Percentiles rank a stretch among this genome's conserved stretches.
Evolutionary conservation across 1,140 invertebrate genomes (phyloP).

Genomic region (Dufourea novaeangliae): DNA sequence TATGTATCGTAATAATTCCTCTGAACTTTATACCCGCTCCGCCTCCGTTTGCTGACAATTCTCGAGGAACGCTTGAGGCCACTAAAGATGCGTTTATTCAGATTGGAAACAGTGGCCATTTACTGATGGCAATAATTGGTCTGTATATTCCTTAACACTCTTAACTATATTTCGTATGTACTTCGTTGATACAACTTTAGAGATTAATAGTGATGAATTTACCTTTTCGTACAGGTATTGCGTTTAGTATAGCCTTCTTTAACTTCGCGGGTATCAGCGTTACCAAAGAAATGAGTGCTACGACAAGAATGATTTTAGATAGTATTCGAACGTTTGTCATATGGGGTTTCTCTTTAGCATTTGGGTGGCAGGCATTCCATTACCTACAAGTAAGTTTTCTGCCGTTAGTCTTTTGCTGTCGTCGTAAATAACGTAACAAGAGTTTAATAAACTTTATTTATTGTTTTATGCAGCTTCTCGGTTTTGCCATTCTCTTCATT

Average conservation of each 20-base stretch:
- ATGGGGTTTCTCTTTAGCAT: constrained; percentile 89
- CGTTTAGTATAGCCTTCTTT: constrained; percentile 96
- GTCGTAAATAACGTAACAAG: not conserved
- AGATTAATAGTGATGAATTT: constrained; percentile 23
- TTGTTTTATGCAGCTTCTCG: constrained; percentile 82
- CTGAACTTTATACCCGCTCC: constrained; percentile 92
- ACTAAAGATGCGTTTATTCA: constrained; percentile 92
- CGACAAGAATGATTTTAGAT: constrained; percentile 96
- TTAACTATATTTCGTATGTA: not conserved
- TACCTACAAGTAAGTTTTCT: constrained; percentile 85
- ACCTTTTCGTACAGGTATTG: constrained; percentile 84
- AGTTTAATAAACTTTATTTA: not conserved
- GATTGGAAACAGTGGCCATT: constrained; percentile 86
- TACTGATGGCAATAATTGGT: constrained; percentile 87
- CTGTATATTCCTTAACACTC: constrained; percentile 59
- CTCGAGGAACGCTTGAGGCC: constrained; percentile 92
- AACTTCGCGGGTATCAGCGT: constrained; percentile 98
- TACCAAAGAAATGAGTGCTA: constrained; percentile 96
- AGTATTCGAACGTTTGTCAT: constrained; percentile 94
- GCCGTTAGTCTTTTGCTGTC: constrained; percentile 14
- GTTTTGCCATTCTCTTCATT: constrained; percentile 87
- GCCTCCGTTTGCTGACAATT: constrained; percentile 89
- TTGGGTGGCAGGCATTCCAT: constrained; percentile 91
- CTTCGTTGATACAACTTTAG: not conserved
- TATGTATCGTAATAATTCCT: constrained; percentile 89